Evolutionary conservation across 2,888 invertebrate genomes (phyloP), one percentile per base, ranked within the genome.

Genomic region (Nomada fucata): DNA sequence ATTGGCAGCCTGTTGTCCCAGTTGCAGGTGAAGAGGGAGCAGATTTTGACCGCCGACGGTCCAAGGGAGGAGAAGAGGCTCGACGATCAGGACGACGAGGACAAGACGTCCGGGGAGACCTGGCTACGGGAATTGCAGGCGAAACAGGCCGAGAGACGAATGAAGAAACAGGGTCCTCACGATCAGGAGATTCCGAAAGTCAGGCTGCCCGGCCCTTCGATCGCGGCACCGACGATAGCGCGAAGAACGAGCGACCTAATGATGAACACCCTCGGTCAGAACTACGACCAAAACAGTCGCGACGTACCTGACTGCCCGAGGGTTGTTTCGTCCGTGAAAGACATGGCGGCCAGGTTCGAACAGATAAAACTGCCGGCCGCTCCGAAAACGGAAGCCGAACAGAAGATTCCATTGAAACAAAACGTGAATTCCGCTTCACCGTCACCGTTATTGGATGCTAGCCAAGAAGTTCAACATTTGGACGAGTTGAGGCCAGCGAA

Each of bases 291-390:
- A 15, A 74, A 77, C 10, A 90, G 92, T 50, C 88, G 91, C 13
- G 93, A 93, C 64, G 92, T 92, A 29, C 82, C 88, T 0, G 93
- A 94, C 70, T 93, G 92, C 71, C 86, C 93, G 0, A 83, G 89
- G 69, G 88, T 90, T 0, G 85, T 91, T 2, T 92, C 93, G 7
- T 93, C 95, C 53, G 97, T 98, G 0, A 96, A 96, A 93, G 97
- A 97, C 92, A 95, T 98, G 91, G 97, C 98, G 0, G 97, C 97
- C 0, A 96, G 96, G 90, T 98, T 98, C 93, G 98, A 98, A 93
- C 95, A 95, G 86, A 93, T 94, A 29, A 94, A 94, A 78, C 68
- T 91, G 60, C 92, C 91, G 50, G 90, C 92, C 15, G 50, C 78
- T 3, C 55, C 85, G 2, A 94, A 93, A 76, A 26, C 83, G 0